Evolutionary conservation across 1,140 invertebrate genomes (phyloP).

Genomic region (Vanessa atalanta): DNA sequence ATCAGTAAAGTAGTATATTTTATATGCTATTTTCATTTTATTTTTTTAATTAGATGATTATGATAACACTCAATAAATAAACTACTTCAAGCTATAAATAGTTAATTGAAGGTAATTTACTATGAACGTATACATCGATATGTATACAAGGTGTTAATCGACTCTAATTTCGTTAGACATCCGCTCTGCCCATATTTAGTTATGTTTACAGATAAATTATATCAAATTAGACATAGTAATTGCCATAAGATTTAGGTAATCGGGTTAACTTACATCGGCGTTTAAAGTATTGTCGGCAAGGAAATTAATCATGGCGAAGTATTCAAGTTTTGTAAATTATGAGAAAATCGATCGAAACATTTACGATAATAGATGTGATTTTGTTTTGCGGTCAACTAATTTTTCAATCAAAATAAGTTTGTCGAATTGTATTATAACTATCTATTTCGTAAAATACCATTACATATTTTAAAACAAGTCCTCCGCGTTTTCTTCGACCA

Average conservation of each 20-base stretch:
- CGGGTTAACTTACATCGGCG: constrained; percentile 8
- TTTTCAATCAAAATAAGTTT: too few relatives aligned
- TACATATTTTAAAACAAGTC: too few relatives aligned
- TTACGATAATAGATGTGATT: neutral
- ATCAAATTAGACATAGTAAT: constrained; percentile 38
- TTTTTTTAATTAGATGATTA: too few relatives aligned
- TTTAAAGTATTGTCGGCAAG: constrained; percentile 39
- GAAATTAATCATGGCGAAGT: constrained; percentile 44
- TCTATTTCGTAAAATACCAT: too few relatives aligned
- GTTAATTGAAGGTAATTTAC: neutral
- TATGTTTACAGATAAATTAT: constrained; percentile 48
- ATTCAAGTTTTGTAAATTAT: constrained; percentile 3
- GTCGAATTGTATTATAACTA: too few relatives aligned
- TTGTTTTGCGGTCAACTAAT: too few relatives aligned
- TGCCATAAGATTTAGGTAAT: constrained; percentile 33
- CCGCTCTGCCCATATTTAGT: constrained; percentile 25
- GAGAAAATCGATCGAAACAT: neutral
- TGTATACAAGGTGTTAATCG: constrained; percentile 47
- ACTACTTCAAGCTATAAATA: neutral
- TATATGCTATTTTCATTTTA: too few relatives aligned
- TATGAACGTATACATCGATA: constrained; percentile 28
- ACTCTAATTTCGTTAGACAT: constrained; percentile 52
- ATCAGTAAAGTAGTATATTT: too few relatives aligned
- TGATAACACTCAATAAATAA: too few relatives aligned
- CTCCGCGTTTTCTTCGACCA: too few relatives aligned